phyloP scores from a whole-genome alignment of 2,113 vertebrate genomes.

The Bungarus multicinctus region DNA sequence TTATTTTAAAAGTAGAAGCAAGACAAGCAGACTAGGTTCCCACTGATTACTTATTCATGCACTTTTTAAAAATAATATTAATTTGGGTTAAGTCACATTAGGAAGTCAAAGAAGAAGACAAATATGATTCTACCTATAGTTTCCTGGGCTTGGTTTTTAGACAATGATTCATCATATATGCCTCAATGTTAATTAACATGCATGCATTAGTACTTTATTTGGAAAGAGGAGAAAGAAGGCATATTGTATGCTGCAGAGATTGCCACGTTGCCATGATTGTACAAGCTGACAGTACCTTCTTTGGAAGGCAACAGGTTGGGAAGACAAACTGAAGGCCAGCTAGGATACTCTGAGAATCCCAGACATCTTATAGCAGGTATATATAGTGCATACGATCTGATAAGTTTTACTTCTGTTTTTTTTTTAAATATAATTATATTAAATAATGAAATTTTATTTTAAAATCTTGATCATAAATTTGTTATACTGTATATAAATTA shows the following conservation, averaged over 20 bases:
- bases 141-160: neutral
- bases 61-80: neutral
- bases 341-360: neutral
- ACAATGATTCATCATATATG: neutral
- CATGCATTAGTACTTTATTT: neutral
- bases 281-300: neutral
- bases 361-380: neutral
- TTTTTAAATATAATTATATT: neutral
- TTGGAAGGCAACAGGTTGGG: neutral
- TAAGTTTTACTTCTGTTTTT: neutral
- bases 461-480: neutral
- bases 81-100: neutral
- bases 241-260: neutral
- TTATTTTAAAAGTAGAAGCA: neutral
- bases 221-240: neutral
- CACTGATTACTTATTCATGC: neutral
- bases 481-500: neutral
- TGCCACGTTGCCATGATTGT: neutral
- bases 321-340: neutral
- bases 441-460: neutral
- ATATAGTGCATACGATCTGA: neutral
- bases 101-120: neutral
- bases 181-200: neutral
- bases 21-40: neutral
- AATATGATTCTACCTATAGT: neutral